Evolutionary conservation across 2,888 invertebrate species (phyloP).

Genomic region (Trichopoda pennipes): DNA sequence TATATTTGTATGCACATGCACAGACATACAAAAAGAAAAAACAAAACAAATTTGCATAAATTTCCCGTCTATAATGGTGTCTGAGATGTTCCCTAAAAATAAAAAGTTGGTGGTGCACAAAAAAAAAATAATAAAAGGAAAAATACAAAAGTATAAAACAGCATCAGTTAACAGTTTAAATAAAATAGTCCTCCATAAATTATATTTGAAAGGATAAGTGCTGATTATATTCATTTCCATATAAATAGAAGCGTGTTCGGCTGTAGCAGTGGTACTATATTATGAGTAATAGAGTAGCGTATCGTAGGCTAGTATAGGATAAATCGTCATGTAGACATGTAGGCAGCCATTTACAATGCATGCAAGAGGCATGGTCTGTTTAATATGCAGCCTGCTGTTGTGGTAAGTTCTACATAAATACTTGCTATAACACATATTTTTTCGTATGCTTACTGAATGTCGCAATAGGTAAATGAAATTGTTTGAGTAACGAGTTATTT

Average conservation of each 20-base stretch:
- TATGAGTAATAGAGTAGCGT: background rate
- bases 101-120: conserved; percentile 29
- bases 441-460: too few species aligned
- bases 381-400: too few species aligned
- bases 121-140: background rate
- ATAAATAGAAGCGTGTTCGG: background rate
- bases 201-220: conserved; percentile 57
- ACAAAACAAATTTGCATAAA: conserved; percentile 67
- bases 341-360: background rate
- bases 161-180: conserved; percentile 42
- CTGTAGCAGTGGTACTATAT: background rate
- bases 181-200: conserved; percentile 51
- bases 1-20: conserved; percentile 1
- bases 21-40: conserved; percentile 27
- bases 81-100: conserved; percentile 23
- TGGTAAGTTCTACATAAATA: too few species aligned
- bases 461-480: too few species aligned
- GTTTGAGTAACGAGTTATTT: too few species aligned
- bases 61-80: conserved; percentile 45
- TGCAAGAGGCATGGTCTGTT: too few species aligned
- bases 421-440: too few species aligned
- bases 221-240: conserved; percentile 9
- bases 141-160: conserved; percentile 19
- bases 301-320: too few species aligned
- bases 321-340: too few species aligned